A percentile compares a stretch with the other conserved stretches of the same genome.
Evolutionary conservation across 1,140 invertebrate genomes (phyloP).

Genomic region (Trichomalopsis sarcophagae): DNA sequence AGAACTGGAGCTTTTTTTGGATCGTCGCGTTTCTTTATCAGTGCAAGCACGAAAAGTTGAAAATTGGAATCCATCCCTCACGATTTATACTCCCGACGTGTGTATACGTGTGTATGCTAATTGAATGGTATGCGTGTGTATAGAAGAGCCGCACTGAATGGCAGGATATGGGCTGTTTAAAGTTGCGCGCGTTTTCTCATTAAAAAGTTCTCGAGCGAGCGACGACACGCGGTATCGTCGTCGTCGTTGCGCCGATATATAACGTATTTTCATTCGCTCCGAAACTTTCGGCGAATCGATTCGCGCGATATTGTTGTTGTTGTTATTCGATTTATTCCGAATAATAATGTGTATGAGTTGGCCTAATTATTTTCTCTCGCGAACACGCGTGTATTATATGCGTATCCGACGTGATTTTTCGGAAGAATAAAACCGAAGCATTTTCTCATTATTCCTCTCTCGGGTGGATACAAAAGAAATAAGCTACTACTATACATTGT

Average conservation of each 20-base stretch:
- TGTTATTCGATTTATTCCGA: background rate
- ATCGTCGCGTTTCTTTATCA: background rate
- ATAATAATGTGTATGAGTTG: too few species aligned
- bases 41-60: background rate
- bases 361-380: too few species aligned
- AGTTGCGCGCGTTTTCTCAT: conserved; percentile 1
- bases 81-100: background rate
- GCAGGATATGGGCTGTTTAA: background rate
- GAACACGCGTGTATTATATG: too few species aligned
- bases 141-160: background rate
- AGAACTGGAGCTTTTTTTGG: background rate
- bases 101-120: background rate
- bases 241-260: background rate
- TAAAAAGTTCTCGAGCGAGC: conserved; percentile 11
- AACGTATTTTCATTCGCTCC: background rate
- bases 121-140: background rate
- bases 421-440: background rate
- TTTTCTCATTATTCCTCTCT: background rate
- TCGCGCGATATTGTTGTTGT: too few species aligned
- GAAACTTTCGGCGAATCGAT: background rate
- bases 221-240: background rate
- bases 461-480: background rate
- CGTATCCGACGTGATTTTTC: too few species aligned
- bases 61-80: conserved; percentile 4
- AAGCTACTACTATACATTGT: background rate